Conservation (phyloP, 2,113 vertebrate genomes). For the Cyanocitta stelleri region DNA sequence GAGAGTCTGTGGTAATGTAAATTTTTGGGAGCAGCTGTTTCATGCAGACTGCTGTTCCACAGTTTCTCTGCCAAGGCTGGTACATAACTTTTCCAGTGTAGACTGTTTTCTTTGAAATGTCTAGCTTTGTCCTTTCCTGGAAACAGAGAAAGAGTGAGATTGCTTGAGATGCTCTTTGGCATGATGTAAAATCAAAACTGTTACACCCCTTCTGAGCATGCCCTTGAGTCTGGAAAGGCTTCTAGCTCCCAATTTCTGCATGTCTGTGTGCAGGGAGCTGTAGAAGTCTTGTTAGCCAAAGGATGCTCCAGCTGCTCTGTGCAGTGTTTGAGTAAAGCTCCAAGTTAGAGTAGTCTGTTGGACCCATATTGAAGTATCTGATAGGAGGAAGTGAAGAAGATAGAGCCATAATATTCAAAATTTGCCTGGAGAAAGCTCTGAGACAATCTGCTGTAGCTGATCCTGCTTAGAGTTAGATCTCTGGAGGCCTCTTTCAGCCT, state of each 20-base stretch:
- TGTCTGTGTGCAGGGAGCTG: background rate
- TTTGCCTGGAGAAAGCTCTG: background rate
- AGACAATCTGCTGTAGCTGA: background rate
- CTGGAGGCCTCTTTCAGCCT: background rate
- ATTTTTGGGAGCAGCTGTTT: background rate
- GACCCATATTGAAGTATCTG: background rate
- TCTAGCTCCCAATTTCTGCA: background rate
- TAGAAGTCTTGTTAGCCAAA: background rate
- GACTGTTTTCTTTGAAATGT: background rate
- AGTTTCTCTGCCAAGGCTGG: background rate
- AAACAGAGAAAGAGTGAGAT: background rate
- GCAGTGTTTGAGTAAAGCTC: background rate
- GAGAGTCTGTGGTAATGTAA: background rate
- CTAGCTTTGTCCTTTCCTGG: background rate
- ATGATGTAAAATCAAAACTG: background rate
- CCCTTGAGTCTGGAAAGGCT: background rate
- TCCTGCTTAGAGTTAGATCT: background rate
- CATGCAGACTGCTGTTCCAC: background rate
- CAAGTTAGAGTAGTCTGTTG: background rate
- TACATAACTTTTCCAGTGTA: background rate
- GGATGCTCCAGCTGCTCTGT: background rate
- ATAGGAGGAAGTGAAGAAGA: background rate
- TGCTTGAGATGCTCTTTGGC: background rate
- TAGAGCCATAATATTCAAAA: background rate
- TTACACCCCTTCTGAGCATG: background rate